Conservation (phyloP, 2,113 vertebrate species). For the Propithecus coquereli region DNA sequence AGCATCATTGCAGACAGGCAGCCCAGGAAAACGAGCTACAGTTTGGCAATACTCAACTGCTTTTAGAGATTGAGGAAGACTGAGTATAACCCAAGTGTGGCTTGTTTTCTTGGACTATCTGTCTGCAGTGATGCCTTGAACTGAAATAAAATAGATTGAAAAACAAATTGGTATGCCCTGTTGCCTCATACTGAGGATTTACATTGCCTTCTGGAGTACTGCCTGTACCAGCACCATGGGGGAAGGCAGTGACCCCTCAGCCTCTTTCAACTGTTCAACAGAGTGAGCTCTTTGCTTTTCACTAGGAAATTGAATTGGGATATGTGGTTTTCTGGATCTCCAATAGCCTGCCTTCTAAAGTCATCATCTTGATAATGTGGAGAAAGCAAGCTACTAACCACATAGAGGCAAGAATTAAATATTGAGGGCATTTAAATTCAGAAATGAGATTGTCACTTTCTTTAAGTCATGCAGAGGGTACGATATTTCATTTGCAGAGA, state of each 20-base stretch:
- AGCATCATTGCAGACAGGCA: conserved; percentile 58
- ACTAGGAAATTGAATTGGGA: conserved; percentile 75
- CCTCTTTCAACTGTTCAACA: conserved; percentile 64
- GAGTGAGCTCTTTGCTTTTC: conserved; percentile 71
- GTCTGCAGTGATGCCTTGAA: conserved; percentile 75
- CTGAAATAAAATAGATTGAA: conserved; percentile 83
- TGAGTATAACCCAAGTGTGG: conserved; percentile 72
- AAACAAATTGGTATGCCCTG: conserved; percentile 79
- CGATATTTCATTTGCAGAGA: background rate
- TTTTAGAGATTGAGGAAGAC: conserved; percentile 57
- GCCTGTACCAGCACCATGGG: conserved; percentile 52
- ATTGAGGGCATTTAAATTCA: conserved; percentile 60
- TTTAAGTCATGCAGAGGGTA: conserved; percentile 19
- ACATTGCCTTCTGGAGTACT: conserved; percentile 46
- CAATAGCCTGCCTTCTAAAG: conserved; percentile 62
- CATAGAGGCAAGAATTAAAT: conserved; percentile 48
- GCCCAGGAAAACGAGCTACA: conserved; percentile 25
- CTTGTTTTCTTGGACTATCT: conserved; percentile 77
- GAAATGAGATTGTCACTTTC: conserved; percentile 61
- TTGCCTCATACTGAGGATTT: conserved; percentile 67
- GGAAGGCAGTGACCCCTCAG: conserved; percentile 65
- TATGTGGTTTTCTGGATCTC: conserved; percentile 69
- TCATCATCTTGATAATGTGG: conserved; percentile 65
- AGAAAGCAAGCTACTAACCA: conserved; percentile 69
- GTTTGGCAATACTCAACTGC: conserved; percentile 55